phyloP scores from a whole-genome alignment of 2,888 invertebrate species.

The Hipparchia semele region DNA sequence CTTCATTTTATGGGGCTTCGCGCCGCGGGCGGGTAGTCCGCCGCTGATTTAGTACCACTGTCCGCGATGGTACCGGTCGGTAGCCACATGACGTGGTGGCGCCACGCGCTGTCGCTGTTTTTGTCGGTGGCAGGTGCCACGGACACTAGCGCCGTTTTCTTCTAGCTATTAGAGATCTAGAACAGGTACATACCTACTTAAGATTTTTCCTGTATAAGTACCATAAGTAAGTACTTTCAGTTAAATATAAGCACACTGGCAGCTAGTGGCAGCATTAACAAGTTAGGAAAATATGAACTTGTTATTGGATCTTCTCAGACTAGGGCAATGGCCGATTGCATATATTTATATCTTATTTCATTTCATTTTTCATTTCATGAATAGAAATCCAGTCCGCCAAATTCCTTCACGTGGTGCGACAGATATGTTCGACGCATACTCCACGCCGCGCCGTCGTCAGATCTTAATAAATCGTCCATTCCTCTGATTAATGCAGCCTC shows the following conservation, averaged over 20 bases:
- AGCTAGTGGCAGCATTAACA: too few relatives aligned
- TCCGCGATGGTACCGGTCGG: constrained; percentile 23
- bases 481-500: constrained; percentile 43
- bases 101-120: constrained; percentile 36
- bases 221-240: too few relatives aligned
- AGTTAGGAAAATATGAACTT: too few relatives aligned
- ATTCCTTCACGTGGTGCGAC: constrained; percentile 33
- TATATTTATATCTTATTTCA: too few relatives aligned
- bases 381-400: constrained; percentile 23
- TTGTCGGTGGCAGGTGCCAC: constrained; percentile 23
- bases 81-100: constrained; percentile 31
- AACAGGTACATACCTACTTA: constrained; percentile 1
- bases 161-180: neutral
- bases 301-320: too few relatives aligned
- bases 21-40: too few relatives aligned
- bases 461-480: constrained; percentile 46
- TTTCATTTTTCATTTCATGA: neutral
- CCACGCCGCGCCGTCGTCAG: constrained; percentile 38
- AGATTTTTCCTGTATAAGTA: neutral
- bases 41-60: neutral
- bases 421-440: constrained; percentile 30
- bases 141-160: constrained; percentile 17
- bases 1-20: too few relatives aligned
- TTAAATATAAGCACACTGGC: too few relatives aligned
- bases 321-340: too few relatives aligned